Base-by-base conservation (phyloP, 2,888 invertebrate species). In the Gnatocerus cornutus region DNA sequence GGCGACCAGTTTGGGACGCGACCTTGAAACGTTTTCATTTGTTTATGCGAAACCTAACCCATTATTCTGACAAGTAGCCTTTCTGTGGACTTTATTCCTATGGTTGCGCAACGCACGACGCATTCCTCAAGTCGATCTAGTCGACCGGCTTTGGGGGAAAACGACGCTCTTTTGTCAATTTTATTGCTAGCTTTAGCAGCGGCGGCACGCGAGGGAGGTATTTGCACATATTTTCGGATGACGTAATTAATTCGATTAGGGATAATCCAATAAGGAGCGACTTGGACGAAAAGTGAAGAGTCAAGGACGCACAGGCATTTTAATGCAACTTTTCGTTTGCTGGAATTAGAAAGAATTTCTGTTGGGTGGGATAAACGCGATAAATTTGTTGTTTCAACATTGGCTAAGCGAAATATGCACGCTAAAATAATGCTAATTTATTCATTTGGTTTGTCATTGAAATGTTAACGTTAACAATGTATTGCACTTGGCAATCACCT, bases 21-120 rank as follows among this genome's bases (percentile, higher is more conserved):
- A 81, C 82, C 82, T 82, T 82, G 82, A 79, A 78, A 77, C 78
- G 80, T 81, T 81, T 81, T 80, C 80, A 81, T 82, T 81, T 81
- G 81, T 82, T 82, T 82, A 82, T 81, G 80, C 78, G 80, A 81
- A 80, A 82, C 81, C 81, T 80, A 82, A 77, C 82, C 81, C 81
- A 81, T 82, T 81, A 82, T 77, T 80, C 80, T 79, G 79, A 79
- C 81, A 79, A 78, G 73, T 80, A 80, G 80, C 80, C 75, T 73
- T 75, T 75, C 73, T 73, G 71, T 72, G 62, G 63, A 66, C 70
- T 73, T 64, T 58, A 48, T 56, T 30, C 50, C 55, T 62, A 41
- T 7, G 16, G 64, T 66, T 61, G 61, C 61, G 61, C 48, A 61
- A 61, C 48, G 16, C 56, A 21, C 21, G 33, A 13, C 43, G 46